Evolutionary conservation across 2,797 vertebrate species (phyloP).

Genomic region (Coccyzus lansbergi): DNA sequence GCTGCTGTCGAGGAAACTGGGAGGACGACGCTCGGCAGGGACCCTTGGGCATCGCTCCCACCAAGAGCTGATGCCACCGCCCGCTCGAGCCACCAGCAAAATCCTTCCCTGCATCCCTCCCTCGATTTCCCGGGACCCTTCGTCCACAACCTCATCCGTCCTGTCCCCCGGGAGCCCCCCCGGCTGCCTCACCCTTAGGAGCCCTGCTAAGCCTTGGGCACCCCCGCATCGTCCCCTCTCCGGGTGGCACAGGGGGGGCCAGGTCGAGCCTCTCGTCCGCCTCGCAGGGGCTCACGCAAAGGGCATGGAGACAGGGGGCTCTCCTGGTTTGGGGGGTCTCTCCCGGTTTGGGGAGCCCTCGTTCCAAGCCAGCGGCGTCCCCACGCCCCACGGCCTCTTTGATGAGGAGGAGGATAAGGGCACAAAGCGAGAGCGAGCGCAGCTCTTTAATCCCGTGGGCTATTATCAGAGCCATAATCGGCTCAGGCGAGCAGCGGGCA

Average conservation of each 20-base stretch:
- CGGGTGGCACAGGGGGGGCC: background rate
- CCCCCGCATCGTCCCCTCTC: background rate
- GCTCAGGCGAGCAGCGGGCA: constrained; percentile 54
- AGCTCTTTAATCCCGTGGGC: constrained; percentile 74
- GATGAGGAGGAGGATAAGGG: constrained; percentile 46
- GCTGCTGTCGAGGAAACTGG: background rate
- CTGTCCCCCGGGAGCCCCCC: background rate
- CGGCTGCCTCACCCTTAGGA: background rate
- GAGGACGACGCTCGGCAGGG: fast-evolving
- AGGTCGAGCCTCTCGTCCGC: fast-evolving
- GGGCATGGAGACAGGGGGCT: fast-evolving
- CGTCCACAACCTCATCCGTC: background rate
- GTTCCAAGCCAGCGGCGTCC: background rate
- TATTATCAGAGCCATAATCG: constrained; percentile 80
- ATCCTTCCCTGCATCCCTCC: background rate
- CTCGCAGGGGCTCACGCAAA: too few species aligned
- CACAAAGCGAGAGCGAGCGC: background rate
- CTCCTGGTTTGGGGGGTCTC: fast-evolving
- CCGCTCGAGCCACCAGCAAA: background rate
- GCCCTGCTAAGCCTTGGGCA: background rate
- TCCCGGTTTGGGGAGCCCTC: too few species aligned
- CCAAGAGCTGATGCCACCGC: background rate
- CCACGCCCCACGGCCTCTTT: background rate
- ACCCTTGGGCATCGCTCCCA: background rate
- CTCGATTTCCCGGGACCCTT: background rate